Percentiles rank a stretch among this genome's conserved stretches.
These are phyloP conservation scores for Lordiphosa stackelbergi DNA, from an alignment of 1,140 invertebrate genomes.

Conservation along the genomic window DNA sequence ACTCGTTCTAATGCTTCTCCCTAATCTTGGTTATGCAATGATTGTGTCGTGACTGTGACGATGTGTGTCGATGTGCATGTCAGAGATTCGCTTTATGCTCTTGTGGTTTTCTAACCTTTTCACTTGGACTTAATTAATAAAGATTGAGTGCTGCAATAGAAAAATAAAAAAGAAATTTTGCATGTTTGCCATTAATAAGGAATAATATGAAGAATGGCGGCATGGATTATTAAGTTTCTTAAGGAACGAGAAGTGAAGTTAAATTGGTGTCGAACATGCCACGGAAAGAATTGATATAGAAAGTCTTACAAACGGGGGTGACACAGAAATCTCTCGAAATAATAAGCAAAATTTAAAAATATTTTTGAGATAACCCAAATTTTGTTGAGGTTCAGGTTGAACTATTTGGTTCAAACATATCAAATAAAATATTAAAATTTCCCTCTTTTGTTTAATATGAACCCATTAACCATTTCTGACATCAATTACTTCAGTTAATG, in stretches of 20 bases:
- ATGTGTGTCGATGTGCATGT: slow-evolving; percentile 33
- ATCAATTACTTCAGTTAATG: slow-evolving; percentile 39
- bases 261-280: background rate
- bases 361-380: too few species aligned
- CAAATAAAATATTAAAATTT: too few species aligned
- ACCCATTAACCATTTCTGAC: slow-evolving; percentile 12
- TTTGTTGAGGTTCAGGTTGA: too few species aligned
- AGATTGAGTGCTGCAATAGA: slow-evolving; percentile 22
- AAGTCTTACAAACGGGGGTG: too few species aligned
- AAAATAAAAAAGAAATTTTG: slow-evolving; percentile 56
- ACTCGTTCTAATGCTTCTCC: slow-evolving; percentile 29
- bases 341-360: too few species aligned
- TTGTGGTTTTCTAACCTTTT: slow-evolving; percentile 44
- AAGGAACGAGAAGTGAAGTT: background rate
- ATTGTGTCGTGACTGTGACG: slow-evolving; percentile 28
- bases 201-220: slow-evolving; percentile 33
- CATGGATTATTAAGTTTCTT: slow-evolving; percentile 58
- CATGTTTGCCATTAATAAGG: slow-evolving; percentile 65
- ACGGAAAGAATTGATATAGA: background rate
- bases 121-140: slow-evolving; percentile 56
- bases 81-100: slow-evolving; percentile 55
- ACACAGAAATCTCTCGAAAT: too few species aligned
- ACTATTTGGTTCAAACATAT: too few species aligned
- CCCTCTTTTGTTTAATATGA: slow-evolving; percentile 10
- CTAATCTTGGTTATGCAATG: slow-evolving; percentile 56